Evolutionary conservation across 1,140 invertebrate species (phyloP), one percentile per base, ranked within the genome.

Genomic region (Ceratina australensis): DNA sequence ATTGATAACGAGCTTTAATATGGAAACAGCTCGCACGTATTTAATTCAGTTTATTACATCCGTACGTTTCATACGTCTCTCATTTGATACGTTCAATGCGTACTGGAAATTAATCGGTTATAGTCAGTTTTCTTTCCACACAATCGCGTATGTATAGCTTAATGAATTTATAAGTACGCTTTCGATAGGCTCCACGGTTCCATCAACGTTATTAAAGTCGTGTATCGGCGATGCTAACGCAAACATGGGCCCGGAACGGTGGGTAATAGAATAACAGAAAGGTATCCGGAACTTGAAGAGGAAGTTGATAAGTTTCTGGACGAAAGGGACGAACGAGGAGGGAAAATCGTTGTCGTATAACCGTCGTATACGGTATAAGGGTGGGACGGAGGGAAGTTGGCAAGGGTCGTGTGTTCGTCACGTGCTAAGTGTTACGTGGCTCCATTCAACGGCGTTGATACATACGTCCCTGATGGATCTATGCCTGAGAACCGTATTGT

Each of bases 381-480:
- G 59, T 49, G 59, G 49, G 47, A 54, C 24, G 63, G 28, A 59
- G 72, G 54, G 66, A 24, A 10, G 54, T 67, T 3, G 15, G n/a
- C n/a, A 71, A 63, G 79, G 79, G 66, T 64, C 66, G 57, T 75
- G 63, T 67, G 52, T 74, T 75, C 65, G 86, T 84, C 88, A 87
- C 88, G 88, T 89, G 88, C 81, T 60, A 84, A 67, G 80, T 81
- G 80, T 87, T 88, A 82, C 81, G 81, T 86, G 84, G 81, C 83
- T 66, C 71, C 76, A 83, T 85, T 81, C 83, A 83, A 22, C 57
- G 57, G 80, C 80, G 65, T 50, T 72, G 61, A 73, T 79, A 67
- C 66, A 57, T 82, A 75, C 76, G 76, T 60, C 66, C 72, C 74
- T 75, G 59, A 54, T 60, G 71, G 76, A 83, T 83, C 61, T n/a